Percentiles rank a stretch among this genome's conserved stretches.
phyloP scores from a whole-genome alignment of 2,113 vertebrate species.

The Cyprinodon brontotheroides region DNA sequence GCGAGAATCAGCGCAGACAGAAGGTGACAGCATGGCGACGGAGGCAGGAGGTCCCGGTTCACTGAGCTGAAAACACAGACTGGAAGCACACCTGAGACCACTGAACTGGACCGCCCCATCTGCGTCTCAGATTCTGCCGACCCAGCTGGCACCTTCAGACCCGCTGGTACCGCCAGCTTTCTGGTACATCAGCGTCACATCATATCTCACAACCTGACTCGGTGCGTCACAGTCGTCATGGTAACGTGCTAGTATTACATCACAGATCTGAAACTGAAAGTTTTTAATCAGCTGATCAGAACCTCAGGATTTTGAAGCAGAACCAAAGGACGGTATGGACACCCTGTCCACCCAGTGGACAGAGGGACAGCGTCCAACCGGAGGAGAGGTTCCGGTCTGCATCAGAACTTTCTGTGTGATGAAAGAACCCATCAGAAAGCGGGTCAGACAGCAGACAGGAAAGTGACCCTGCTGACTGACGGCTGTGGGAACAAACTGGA shows the following conservation, averaged over 20 bases:
- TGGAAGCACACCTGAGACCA: too few species aligned
- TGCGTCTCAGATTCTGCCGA: too few species aligned
- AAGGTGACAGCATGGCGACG: neutral
- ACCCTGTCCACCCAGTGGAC: too few species aligned
- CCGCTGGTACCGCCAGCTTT: neutral
- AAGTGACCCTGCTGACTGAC: too few species aligned
- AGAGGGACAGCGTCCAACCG: neutral
- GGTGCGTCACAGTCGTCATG: conserved; percentile 40
- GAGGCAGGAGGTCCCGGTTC: too few species aligned
- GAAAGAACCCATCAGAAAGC: too few species aligned
- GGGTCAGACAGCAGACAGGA: too few species aligned
- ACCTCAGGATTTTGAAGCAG: neutral
- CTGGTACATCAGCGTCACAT: conserved; percentile 9
- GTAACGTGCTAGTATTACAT: conserved; percentile 12
- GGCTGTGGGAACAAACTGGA: too few species aligned
- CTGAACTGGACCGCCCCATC: too few species aligned
- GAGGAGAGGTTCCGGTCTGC: neutral
- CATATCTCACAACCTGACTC: conserved; percentile 6
- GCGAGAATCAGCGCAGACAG: too few species aligned
- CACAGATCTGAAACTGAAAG: neutral
- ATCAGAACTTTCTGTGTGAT: too few species aligned
- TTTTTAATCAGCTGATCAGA: neutral
- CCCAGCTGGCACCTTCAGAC: neutral
- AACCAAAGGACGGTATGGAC: neutral
- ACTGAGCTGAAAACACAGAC: too few species aligned